phyloP scores from a whole-genome alignment of 2,888 invertebrate species.

The Electrophaes corylata region DNA sequence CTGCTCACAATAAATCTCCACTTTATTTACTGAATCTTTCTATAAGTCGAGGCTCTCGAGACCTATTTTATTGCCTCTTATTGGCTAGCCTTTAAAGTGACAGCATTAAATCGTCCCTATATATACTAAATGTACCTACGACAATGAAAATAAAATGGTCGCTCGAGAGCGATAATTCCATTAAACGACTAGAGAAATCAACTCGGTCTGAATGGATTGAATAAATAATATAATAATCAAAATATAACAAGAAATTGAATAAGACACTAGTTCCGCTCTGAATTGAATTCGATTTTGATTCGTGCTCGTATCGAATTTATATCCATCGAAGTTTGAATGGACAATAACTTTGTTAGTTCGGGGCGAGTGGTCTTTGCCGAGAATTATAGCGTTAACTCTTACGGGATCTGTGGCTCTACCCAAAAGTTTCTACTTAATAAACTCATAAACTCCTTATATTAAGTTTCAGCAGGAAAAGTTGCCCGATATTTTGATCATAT shows the following conservation, averaged over 20 bases:
- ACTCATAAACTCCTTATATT: slow-evolving; percentile 32
- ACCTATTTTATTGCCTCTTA: slow-evolving; percentile 67
- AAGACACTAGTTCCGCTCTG: slow-evolving; percentile 50
- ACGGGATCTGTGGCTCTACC: slow-evolving; percentile 28
- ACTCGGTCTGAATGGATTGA: slow-evolving; percentile 46
- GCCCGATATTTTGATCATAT: slow-evolving; percentile 33
- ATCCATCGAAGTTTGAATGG: slow-evolving; percentile 62
- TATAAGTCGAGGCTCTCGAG: slow-evolving; percentile 53
- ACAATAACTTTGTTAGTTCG: slow-evolving; percentile 62
- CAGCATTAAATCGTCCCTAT: slow-evolving; percentile 56
- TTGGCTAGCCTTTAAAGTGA: slow-evolving; percentile 64
- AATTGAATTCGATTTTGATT: slow-evolving; percentile 57
- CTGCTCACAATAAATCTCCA: slow-evolving; percentile 57
- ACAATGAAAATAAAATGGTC: slow-evolving; percentile 41
- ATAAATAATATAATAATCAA: slow-evolving; percentile 41
- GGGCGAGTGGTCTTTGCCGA: slow-evolving; percentile 51
- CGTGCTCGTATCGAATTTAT: slow-evolving; percentile 58
- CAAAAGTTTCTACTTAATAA: slow-evolving; percentile 46
- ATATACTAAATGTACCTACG: no score
- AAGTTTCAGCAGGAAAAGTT: slow-evolving; percentile 39
- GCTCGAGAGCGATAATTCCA: slow-evolving; percentile 41
- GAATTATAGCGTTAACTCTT: slow-evolving; percentile 45
- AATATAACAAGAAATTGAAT: slow-evolving; percentile 50
- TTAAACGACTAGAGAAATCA: slow-evolving; percentile 46
- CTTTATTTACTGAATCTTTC: slow-evolving; percentile 55